These are phyloP conservation scores for Zophobas morio DNA, from an alignment of 1,140 invertebrate species.

Conservation along the genomic window DNA sequence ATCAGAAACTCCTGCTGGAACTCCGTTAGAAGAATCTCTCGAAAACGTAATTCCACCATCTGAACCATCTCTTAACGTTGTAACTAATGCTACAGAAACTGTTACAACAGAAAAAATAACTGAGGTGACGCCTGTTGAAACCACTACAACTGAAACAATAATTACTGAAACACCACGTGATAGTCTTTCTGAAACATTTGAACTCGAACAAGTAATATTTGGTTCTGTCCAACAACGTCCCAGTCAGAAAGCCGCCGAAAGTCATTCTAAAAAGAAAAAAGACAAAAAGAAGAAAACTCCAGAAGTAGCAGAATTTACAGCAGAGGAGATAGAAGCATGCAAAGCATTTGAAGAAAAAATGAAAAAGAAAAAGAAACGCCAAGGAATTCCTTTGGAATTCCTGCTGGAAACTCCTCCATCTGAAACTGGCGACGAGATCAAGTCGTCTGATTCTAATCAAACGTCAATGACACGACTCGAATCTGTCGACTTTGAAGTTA, in stretches of 20 bases:
- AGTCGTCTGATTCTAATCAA: slow-evolving; percentile 56
- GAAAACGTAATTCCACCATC: neutral
- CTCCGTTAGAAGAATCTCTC: neutral
- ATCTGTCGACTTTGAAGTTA: slow-evolving; percentile 64
- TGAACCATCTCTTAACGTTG: neutral
- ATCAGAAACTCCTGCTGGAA: neutral
- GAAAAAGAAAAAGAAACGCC: slow-evolving; percentile 56
- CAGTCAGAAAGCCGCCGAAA: slow-evolving; percentile 39
- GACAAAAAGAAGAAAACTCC: slow-evolving; percentile 39
- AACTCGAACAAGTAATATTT: slow-evolving; percentile 66
- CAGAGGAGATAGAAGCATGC: slow-evolving; percentile 49
- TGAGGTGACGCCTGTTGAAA: slow-evolving; percentile 35
- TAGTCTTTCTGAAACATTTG: slow-evolving; percentile 9
- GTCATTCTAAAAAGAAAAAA: slow-evolving; percentile 31
- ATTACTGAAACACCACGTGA: slow-evolving; percentile 17
- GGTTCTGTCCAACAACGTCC: slow-evolving; percentile 66
- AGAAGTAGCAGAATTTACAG: slow-evolving; percentile 35
- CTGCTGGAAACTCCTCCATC: slow-evolving; percentile 48
- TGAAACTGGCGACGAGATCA: slow-evolving; percentile 4
- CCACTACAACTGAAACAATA: slow-evolving; percentile 25
- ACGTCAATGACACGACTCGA: slow-evolving; percentile 56
- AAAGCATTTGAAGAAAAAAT: slow-evolving; percentile 46
- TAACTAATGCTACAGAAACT: neutral
- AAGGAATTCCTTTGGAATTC: slow-evolving; percentile 57
- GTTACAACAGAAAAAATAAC: slow-evolving; percentile 18